Evolutionary conservation across 2,797 vertebrate species (phyloP), one percentile per base, ranked within the genome.

Genomic region (Takifugu ocellatus): DNA sequence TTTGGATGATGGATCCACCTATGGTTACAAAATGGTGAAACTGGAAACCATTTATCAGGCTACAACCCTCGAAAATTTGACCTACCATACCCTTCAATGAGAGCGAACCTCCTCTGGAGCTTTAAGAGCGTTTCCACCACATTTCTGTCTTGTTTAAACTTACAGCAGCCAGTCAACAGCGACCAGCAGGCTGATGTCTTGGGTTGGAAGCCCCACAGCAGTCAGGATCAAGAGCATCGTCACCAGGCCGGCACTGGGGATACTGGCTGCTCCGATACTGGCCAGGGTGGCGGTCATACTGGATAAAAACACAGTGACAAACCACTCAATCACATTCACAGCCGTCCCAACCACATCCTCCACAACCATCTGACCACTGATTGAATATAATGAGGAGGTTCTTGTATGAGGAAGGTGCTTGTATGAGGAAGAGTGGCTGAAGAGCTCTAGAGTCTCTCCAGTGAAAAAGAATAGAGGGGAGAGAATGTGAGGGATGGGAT

Each of bases 141-240:
- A 46, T n/a, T 46, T 46, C 3, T 24, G 16, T 8, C 8, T 17
- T 46, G 26, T 15, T 61, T 31, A 70, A 66, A 98, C 97, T 97
- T 89, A 99, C 97, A 99, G 88, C 59, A 99, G 91, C 97, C 97
- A 99, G 86, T 99, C 97, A 27, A 99, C 96, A 61, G 97, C 97
- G 59, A 99, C 95, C 69, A 99, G 92, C 66, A 99, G 87, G 77
- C 97, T 98, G 92, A 99, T 98, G 87, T 99, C 97, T 77, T 97
- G 93, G 0, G 97, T 99, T 27, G 97, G 97, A 62, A 99, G 89
- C 49, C 97, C 97, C 54, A 99, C 97, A 1, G 97, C 97, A 0
- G 97, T 99, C 56, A 99, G 90, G 77, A 99, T 98, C 64, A 99
- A 91, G 21, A 99, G 94, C 97, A 99, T 99, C 60, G 97, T 99